phyloP scores from a whole-genome alignment of 2,113 vertebrate genomes.

The Corythoichthys haematopterus region DNA sequence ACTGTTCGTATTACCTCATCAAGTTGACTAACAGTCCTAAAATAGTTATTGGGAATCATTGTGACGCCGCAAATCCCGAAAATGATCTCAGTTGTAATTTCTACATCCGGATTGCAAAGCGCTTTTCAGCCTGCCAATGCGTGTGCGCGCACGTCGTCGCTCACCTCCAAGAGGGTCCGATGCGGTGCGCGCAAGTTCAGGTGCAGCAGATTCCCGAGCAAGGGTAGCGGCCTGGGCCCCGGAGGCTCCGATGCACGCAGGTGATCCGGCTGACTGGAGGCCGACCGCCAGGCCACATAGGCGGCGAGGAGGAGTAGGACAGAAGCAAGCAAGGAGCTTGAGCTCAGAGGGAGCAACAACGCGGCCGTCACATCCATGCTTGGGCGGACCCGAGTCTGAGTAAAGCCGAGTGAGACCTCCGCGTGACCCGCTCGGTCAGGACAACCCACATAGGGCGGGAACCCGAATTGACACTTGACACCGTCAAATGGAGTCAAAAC shows the following conservation, averaged over 20 bases:
- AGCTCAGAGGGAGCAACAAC: neutral
- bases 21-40: too few species aligned
- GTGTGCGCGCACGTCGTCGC: neutral
- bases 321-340: slow-evolving; percentile 11
- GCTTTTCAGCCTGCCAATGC: too few species aligned
- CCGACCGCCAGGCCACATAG: neutral
- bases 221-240: slow-evolving; percentile 36
- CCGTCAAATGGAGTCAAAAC: too few species aligned
- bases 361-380: slow-evolving; percentile 11
- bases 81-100: too few species aligned
- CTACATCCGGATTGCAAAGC: too few species aligned
- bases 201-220: slow-evolving; percentile 50
- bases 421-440: too few species aligned
- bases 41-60: too few species aligned
- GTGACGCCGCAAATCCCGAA: too few species aligned
- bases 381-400: neutral
- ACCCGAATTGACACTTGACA: too few species aligned
- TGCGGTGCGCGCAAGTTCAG: slow-evolving; percentile 23
- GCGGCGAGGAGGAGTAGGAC: slow-evolving; percentile 18
- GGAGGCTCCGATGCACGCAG: slow-evolving; percentile 19
- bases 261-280: neutral
- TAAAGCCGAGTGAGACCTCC: too few species aligned
- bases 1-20: too few species aligned
- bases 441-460: neutral
- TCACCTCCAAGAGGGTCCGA: slow-evolving; percentile 22